These are phyloP conservation scores for Harpagus bidentatus DNA, from an alignment of 2,113 vertebrate genomes.

Conservation along the genomic window DNA sequence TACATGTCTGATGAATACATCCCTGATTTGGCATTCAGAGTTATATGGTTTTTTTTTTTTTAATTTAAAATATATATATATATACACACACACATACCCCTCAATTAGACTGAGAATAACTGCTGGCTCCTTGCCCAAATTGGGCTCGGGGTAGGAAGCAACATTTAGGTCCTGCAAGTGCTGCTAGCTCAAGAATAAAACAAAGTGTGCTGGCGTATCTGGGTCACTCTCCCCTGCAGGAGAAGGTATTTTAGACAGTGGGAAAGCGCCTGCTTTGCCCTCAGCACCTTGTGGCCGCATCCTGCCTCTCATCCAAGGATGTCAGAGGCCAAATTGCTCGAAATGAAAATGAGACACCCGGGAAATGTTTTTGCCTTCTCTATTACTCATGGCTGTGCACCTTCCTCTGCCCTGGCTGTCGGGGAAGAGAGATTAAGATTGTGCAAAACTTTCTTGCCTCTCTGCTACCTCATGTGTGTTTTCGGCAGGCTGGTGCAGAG, in stretches of 20 bases:
- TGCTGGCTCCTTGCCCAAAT: background rate
- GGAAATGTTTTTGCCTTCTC: background rate
- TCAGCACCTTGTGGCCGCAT: rapidly evolving
- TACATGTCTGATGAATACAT: background rate
- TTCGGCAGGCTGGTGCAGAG: background rate
- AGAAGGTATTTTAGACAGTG: background rate
- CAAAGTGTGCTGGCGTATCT: background rate
- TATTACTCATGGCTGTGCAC: background rate
- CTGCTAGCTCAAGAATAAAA: background rate
- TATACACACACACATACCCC: background rate
- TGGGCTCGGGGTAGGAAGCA: background rate
- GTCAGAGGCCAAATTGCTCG: background rate
- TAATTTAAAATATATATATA: rapidly evolving
- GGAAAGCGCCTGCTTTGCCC: background rate
- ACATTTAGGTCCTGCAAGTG: background rate
- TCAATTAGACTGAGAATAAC: background rate
- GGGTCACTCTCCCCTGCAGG: background rate
- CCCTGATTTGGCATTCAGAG: background rate
- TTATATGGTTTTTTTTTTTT: too few relatives aligned
- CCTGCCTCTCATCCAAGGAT: background rate
- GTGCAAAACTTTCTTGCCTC: background rate
- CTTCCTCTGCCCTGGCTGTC: background rate
- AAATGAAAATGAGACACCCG: background rate
- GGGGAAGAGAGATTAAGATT: background rate
- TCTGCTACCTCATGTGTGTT: background rate